phyloP scores from a whole-genome alignment of 2,113 vertebrate species.

The Otis tarda region DNA sequence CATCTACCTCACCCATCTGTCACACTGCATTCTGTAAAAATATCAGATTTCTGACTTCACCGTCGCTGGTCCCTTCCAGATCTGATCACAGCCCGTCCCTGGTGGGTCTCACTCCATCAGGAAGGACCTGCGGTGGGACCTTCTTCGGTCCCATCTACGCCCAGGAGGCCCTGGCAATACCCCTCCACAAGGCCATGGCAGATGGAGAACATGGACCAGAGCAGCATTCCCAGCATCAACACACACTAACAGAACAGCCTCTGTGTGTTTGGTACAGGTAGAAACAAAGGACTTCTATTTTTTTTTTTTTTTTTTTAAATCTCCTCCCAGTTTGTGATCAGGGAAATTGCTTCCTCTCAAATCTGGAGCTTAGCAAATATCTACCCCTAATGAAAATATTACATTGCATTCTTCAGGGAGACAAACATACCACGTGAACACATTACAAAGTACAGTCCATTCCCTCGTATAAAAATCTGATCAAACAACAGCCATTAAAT shows the following conservation, averaged over 20 bases:
- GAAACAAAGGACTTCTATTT: not conserved
- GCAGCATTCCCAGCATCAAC: not conserved
- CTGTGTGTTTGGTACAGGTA: no score
- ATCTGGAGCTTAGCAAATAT: not conserved
- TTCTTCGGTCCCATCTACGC: not conserved
- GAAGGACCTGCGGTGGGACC: not conserved
- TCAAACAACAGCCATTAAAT: not conserved
- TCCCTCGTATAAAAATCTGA: not conserved
- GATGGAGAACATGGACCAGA: not conserved
- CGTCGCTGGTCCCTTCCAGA: not conserved
- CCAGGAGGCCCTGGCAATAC: not conserved
- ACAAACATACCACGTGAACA: rapidly evolving
- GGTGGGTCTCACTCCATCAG: rapidly evolving
- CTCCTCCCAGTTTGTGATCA: not conserved
- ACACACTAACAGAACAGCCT: not conserved
- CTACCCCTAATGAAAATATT: not conserved
- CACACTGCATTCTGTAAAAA: not conserved
- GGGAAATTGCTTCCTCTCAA: not conserved
- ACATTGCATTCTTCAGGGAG: not conserved
- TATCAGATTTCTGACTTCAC: not conserved
- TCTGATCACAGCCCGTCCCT: not conserved
- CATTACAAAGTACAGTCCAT: not conserved
- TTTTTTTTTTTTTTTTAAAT: no score
- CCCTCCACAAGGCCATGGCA: not conserved
- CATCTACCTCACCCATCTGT: not conserved